These are phyloP conservation scores for Natator depressus DNA, from an alignment of 2,113 vertebrate species.

Conservation along the genomic window DNA sequence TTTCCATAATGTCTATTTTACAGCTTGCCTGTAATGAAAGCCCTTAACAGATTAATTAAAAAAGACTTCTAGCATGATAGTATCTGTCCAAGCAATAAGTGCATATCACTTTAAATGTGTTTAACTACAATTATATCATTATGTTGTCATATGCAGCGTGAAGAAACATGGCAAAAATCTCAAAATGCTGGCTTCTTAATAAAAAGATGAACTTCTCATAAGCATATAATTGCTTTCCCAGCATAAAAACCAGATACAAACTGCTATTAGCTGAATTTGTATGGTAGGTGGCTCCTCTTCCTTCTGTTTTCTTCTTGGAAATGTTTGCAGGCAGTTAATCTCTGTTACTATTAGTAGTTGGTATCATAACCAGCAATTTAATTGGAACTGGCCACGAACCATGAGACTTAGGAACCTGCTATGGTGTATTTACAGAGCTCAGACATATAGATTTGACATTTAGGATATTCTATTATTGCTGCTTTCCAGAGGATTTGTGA, in stretches of 20 bases:
- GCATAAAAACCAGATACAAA: not conserved
- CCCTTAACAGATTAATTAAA: not conserved
- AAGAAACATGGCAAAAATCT: not conserved
- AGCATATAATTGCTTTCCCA: constrained; percentile 8
- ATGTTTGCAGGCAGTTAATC: not conserved
- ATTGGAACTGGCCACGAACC: not conserved
- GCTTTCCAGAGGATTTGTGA: not conserved
- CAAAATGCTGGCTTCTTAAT: not conserved
- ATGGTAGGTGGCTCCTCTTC: not conserved
- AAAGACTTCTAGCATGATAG: not conserved
- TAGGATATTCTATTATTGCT: not conserved
- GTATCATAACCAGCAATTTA: not conserved
- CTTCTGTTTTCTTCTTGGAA: not conserved
- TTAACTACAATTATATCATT: not conserved
- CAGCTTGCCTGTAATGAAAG: not conserved
- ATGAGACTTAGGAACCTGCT: not conserved
- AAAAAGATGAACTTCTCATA: not conserved
- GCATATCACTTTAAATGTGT: not conserved
- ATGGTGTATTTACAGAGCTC: not conserved
- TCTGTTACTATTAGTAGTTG: not conserved
- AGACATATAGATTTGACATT: not conserved
- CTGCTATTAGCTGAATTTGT: not conserved
- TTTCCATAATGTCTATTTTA: not conserved
- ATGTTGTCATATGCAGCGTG: not conserved
- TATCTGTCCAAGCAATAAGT: not conserved